These are phyloP conservation scores for Tragelaphus scriptus DNA, from an alignment of 2,113 vertebrate genomes.

Conservation along the genomic window DNA sequence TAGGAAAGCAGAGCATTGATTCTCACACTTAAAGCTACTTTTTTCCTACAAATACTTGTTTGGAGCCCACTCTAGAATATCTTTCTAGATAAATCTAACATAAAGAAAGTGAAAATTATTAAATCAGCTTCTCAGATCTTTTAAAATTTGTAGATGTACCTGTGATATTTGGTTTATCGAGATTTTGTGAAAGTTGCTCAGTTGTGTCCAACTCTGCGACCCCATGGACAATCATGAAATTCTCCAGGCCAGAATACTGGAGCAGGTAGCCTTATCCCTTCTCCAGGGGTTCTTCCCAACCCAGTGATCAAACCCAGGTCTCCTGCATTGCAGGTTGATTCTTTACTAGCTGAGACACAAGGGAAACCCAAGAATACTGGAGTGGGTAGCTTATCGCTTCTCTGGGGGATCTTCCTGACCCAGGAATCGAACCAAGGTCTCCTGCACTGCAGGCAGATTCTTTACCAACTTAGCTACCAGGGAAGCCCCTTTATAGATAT, in stretches of 20 bases:
- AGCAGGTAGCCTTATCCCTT: neutral
- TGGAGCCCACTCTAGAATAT: neutral
- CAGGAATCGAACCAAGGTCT: neutral
- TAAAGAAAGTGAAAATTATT: neutral
- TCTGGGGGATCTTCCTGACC: neutral
- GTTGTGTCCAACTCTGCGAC: accelerated
- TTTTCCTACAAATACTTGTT: neutral
- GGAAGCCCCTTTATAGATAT: neutral
- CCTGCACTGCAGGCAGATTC: neutral
- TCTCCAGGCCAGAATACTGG: neutral
- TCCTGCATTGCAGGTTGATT: neutral
- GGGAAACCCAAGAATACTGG: neutral
- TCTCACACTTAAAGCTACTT: neutral
- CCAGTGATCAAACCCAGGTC: neutral
- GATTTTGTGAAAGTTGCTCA: neutral
- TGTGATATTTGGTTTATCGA: neutral
- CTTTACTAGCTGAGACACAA: neutral
- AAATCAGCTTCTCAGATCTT: neutral
- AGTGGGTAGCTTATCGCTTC: neutral
- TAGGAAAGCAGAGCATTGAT: neutral
- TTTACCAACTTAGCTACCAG: neutral
- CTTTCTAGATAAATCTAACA: neutral
- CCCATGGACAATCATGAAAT: neutral
- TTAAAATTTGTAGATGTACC: neutral
- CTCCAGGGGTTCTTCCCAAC: neutral